phyloP scores from a whole-genome alignment of 2,888 invertebrate genomes.

The Caenorhabditis sp. region DNA sequence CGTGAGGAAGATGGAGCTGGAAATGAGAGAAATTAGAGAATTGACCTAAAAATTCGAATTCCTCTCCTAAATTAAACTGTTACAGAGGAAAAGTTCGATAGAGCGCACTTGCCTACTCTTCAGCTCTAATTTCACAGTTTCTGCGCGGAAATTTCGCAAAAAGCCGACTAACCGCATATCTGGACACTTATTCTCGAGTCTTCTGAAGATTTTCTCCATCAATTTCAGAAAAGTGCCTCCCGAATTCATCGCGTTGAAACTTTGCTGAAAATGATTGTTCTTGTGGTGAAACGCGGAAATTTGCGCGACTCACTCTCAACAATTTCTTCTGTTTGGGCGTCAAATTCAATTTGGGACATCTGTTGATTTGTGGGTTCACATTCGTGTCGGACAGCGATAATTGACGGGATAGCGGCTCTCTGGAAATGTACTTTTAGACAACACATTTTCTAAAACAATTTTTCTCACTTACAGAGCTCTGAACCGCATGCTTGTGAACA shows the following conservation, averaged over 20 bases:
- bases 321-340: constrained; percentile 59
- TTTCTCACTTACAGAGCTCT: constrained; percentile 31
- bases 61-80: background rate
- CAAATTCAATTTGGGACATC: constrained; percentile 52
- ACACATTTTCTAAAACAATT: background rate
- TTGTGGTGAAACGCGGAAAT: background rate
- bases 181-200: constrained; percentile 64
- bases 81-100: background rate
- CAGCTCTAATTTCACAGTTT: too few relatives aligned
- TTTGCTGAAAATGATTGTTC: constrained; percentile 52
- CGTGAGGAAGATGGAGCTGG: constrained; percentile 68
- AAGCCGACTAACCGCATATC: constrained; percentile 69
- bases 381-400: constrained; percentile 61
- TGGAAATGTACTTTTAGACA: constrained; percentile 31
- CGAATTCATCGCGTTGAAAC: constrained; percentile 61
- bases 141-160: too few relatives aligned
- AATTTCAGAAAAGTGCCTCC: constrained; percentile 64
- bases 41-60: background rate
- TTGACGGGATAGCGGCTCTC: constrained; percentile 60
- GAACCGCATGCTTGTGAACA: constrained; percentile 33
- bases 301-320: constrained; percentile 34
- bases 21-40: background rate
- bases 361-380: constrained; percentile 58
- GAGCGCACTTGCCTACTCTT: background rate
- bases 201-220: constrained; percentile 68